These are phyloP conservation scores for Mareca penelope DNA, from an alignment of 2,797 vertebrate genomes.

Conservation along the genomic window DNA sequence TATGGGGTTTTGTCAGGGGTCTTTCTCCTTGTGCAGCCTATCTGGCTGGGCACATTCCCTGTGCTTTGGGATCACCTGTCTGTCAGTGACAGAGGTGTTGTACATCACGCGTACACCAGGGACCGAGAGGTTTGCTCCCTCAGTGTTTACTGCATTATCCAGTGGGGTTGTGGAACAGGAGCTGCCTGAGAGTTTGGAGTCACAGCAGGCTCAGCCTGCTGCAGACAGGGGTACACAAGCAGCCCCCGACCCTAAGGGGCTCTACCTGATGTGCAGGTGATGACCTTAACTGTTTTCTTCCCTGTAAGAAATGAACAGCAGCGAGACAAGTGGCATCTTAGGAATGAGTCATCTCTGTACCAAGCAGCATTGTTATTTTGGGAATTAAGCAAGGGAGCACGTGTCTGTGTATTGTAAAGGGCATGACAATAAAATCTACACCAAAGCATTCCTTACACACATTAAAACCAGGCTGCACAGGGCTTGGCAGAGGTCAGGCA, in stretches of 20 bases:
- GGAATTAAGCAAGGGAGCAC: not conserved
- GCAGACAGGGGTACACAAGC: not conserved
- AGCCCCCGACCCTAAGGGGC: not conserved
- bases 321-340: conserved; percentile 19
- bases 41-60: rapidly evolving
- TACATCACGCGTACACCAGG: rapidly evolving
- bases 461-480: not conserved
- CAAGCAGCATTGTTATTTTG: conserved; percentile 12
- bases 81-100: not conserved
- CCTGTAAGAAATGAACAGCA: conserved; percentile 16
- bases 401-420: not conserved
- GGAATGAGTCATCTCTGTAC: conserved; percentile 1
- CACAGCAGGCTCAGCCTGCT: not conserved
- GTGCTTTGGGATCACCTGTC: not conserved
- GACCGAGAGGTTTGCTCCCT: not conserved
- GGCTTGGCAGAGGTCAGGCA: not conserved
- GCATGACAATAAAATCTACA: not conserved
- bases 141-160: not conserved
- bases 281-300: not conserved
- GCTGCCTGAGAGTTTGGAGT: not conserved
- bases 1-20: not conserved
- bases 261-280: not conserved
- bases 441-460: not conserved
- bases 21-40: not conserved
- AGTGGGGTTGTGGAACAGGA: not conserved